Conservation (phyloP, 2,888 invertebrate species). For the Lasioglossum marginatum region DNA sequence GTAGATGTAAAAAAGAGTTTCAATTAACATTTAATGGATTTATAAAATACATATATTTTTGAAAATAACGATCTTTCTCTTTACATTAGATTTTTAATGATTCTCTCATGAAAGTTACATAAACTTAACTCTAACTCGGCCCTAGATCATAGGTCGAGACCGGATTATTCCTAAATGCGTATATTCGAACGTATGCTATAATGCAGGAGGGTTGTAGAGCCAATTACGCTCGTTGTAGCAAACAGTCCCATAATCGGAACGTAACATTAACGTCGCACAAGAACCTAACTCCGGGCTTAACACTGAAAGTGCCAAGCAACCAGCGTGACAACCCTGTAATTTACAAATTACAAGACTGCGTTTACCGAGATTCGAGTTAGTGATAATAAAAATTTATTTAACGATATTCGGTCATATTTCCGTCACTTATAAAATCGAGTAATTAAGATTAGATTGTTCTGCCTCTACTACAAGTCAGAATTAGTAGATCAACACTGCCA, state of each 20-base stretch:
- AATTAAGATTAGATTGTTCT: neutral
- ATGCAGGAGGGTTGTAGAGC: neutral
- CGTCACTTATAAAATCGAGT: no score
- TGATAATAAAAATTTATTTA: neutral
- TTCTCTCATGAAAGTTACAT: neutral
- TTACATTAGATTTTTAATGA: neutral
- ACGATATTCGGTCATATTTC: neutral
- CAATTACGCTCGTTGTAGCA: slow-evolving; percentile 3
- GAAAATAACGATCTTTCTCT: no score
- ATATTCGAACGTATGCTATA: neutral
- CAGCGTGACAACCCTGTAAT: neutral
- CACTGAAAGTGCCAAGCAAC: neutral
- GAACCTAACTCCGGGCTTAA: neutral
- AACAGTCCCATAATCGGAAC: slow-evolving; percentile 1
- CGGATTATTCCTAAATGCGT: neutral
- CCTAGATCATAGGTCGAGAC: neutral
- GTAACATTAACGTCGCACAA: neutral
- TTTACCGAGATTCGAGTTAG: neutral
- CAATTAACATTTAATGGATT: neutral
- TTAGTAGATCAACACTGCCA: neutral
- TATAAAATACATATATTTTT: no score
- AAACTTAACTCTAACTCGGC: neutral
- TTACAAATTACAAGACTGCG: neutral
- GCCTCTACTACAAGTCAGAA: neutral
- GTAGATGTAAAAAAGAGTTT: neutral